Conservation (phyloP, 2,888 invertebrate genomes). For the Athrips mouffetella region DNA sequence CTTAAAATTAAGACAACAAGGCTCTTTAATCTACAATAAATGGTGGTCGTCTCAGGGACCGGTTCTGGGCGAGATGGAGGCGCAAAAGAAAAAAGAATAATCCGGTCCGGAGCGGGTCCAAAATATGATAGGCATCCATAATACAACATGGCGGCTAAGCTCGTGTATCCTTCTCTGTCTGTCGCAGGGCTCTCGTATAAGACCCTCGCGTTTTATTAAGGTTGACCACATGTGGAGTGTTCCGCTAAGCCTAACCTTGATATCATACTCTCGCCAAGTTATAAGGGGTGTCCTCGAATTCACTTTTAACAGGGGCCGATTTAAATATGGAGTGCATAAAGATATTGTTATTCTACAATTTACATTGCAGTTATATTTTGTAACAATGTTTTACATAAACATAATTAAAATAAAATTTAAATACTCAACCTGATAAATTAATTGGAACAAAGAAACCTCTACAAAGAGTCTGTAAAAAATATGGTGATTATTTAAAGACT, state of each 20-base stretch:
- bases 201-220: constrained; percentile 70
- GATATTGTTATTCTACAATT: too few relatives aligned
- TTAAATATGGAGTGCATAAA: too few relatives aligned
- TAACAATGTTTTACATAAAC: too few relatives aligned
- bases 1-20: constrained; percentile 80
- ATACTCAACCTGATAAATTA: too few relatives aligned
- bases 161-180: constrained; percentile 60
- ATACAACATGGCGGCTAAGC: constrained; percentile 79
- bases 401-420: too few relatives aligned
- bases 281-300: constrained; percentile 56
- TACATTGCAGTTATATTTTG: neutral
- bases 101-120: constrained; percentile 76
- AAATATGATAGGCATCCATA: constrained; percentile 79
- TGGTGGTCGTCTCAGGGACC: constrained; percentile 74
- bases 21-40: constrained; percentile 79
- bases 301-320: neutral
- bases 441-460: too few relatives aligned
- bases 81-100: constrained; percentile 74
- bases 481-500: too few relatives aligned
- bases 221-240: constrained; percentile 79
- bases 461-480: too few relatives aligned
- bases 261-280: constrained; percentile 68
- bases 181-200: constrained; percentile 43
- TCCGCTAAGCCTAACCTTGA: constrained; percentile 79
- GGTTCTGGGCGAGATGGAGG: constrained; percentile 68